These are phyloP conservation scores for Martes martes DNA, from an alignment of 2,113 vertebrate genomes.

Conservation along the genomic window DNA sequence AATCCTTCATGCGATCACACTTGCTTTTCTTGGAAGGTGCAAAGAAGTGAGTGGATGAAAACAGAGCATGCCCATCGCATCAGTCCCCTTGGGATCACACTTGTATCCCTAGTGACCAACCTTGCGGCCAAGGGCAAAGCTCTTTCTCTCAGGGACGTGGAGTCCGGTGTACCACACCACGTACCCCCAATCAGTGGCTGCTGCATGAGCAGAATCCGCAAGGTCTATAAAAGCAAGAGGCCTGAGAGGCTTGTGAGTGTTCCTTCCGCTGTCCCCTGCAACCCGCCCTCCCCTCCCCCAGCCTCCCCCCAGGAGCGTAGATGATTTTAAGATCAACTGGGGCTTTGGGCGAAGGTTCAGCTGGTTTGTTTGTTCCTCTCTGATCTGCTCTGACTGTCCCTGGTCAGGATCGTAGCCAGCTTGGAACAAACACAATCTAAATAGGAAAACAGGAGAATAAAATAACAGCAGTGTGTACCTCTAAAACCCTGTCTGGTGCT, in stretches of 20 bases:
- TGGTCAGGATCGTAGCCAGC: constrained; percentile 50
- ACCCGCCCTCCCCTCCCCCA: background rate
- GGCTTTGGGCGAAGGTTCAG: constrained; percentile 40
- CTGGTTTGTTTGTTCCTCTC: constrained; percentile 45
- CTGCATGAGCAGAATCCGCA: background rate
- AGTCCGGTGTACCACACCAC: background rate
- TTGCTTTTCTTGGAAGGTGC: background rate
- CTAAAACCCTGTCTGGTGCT: constrained; percentile 66
- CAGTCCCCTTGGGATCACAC: background rate
- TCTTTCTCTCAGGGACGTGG: background rate
- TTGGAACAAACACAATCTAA: constrained; percentile 53
- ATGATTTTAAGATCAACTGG: constrained; percentile 25
- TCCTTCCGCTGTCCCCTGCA: background rate
- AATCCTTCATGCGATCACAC: background rate
- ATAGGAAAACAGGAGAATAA: constrained; percentile 56
- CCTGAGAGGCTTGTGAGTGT: too few relatives aligned
- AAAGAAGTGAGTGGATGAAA: background rate
- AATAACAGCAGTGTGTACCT: constrained; percentile 50
- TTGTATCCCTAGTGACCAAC: background rate
- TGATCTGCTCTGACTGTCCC: constrained; percentile 54
- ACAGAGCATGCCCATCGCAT: background rate
- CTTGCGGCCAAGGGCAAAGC: background rate
- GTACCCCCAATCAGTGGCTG: background rate
- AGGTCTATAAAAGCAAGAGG: background rate
- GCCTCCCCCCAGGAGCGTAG: background rate